Base-by-base conservation (phyloP, 2,113 vertebrate genomes). In the Ceyx margarethae region DNA sequence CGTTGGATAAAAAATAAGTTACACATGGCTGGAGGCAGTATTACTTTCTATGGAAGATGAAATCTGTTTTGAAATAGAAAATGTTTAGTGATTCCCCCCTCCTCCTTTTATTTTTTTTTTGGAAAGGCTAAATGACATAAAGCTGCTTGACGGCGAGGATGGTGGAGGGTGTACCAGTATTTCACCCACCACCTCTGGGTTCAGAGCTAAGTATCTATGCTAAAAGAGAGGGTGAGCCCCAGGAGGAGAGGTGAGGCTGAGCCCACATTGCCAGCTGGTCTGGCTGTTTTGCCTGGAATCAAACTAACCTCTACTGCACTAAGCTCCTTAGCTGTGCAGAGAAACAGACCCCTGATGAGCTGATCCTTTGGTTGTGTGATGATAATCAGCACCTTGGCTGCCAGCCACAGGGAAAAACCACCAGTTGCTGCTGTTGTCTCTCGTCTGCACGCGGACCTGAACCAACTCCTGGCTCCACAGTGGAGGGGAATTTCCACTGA, bases 1-100 rank as follows among this genome's bases (percentile, higher is more conserved):
- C 33, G 89, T 96, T 96, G 96, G 96, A 97, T 91, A 94, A 95
- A 96, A 95, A 96, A 97, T 97, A 96, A 95, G 97, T 97, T 98
- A 98, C 95, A 94, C 97, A 95, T 97, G 97, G 93, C 96, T 94
- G 95, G 89, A 95, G 92, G 92, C 96, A 73, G 87, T 94, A 95
- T 94, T 93, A 95, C 94, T 93, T 97, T 96, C 96, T 95, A 94
- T 95, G 91, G 95, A 96, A 97, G 97, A 97, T 93, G 94, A 95
- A 96, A 94, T 97, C 96, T 96, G 83, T 90, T 97, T 95, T 65
- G 91, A 95, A 96, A 96, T 93, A 96, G 95, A 96, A 97, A 96
- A 96, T 94, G 86, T 90, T 94, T 91, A 85, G 92, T 37, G 56
- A 69, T 80, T 68, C 53, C 54, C 72, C 73, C 72, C 83, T 85